phyloP scores from a whole-genome alignment of 1,140 invertebrate genomes.

The Drosophila yakuba region DNA sequence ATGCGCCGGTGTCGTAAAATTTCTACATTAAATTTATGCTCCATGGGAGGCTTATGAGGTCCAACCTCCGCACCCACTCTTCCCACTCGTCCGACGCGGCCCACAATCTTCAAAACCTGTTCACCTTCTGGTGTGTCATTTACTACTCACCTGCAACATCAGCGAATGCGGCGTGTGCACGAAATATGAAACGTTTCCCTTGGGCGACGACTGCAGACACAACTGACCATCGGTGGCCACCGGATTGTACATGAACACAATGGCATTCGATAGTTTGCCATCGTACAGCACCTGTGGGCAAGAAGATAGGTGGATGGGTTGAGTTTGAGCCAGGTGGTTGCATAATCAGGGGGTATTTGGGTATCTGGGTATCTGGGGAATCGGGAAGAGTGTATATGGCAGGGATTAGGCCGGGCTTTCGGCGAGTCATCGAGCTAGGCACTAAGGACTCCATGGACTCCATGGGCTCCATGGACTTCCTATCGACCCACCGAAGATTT shows the following conservation, averaged over 20 bases:
- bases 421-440: slow-evolving; percentile 49
- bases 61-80: background rate
- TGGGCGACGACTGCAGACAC: slow-evolving; percentile 98
- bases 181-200: slow-evolving; percentile 98
- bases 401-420: slow-evolving; percentile 58
- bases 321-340: background rate
- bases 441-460: background rate
- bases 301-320: background rate
- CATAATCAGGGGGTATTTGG: background rate
- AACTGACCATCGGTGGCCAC: slow-evolving; percentile 99
- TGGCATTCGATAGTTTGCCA: slow-evolving; percentile 97
- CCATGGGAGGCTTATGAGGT: background rate
- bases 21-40: slow-evolving; percentile 71
- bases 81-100: background rate
- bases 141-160: slow-evolving; percentile 95
- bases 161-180: slow-evolving; percentile 99
- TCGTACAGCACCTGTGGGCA: slow-evolving; percentile 97
- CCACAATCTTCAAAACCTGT: no score
- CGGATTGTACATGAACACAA: slow-evolving; percentile 99
- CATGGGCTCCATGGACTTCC: background rate
- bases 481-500: background rate
- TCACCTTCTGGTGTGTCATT: slow-evolving; percentile 19
- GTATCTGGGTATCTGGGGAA: background rate
- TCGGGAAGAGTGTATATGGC: background rate
- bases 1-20: slow-evolving; percentile 78